phyloP scores from a whole-genome alignment of 2,888 invertebrate genomes.

The Cheilosia pagana region DNA sequence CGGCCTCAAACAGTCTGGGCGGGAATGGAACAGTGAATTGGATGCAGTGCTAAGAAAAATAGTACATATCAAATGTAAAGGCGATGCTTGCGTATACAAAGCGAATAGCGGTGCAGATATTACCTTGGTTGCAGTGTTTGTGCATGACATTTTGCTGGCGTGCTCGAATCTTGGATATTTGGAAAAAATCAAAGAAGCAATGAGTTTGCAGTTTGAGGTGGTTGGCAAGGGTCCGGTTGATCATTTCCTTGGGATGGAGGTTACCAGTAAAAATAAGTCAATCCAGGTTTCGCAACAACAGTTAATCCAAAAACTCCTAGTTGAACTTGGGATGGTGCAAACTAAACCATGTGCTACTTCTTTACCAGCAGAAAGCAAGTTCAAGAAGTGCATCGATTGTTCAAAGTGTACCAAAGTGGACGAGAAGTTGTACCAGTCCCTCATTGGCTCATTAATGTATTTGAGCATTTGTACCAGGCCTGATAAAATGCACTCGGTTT shows the following conservation, averaged over 20 bases:
- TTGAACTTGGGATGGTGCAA: slow-evolving; percentile 35
- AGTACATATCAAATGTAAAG: slow-evolving; percentile 15
- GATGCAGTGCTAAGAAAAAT: slow-evolving; percentile 18
- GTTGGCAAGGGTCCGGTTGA: slow-evolving; percentile 45
- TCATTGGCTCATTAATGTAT: slow-evolving; percentile 58
- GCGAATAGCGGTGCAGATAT: background rate
- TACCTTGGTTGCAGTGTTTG: slow-evolving; percentile 38
- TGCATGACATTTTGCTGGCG: slow-evolving; percentile 50
- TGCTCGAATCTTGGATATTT: slow-evolving; percentile 23
- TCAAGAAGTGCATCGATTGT: slow-evolving; percentile 14
- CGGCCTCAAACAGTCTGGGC: slow-evolving; percentile 40
- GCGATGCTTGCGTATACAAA: slow-evolving; percentile 34
- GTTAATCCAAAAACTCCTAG: slow-evolving; percentile 33
- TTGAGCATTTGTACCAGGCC: slow-evolving; percentile 42
- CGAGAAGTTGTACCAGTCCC: slow-evolving; percentile 37
- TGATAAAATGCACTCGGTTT: slow-evolving; percentile 54
- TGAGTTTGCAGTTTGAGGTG: slow-evolving; percentile 38
- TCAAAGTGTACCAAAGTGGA: slow-evolving; percentile 34
- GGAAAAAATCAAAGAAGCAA: slow-evolving; percentile 45
- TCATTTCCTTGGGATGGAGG: slow-evolving; percentile 45
- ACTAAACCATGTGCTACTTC: slow-evolving; percentile 34
- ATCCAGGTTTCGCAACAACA: slow-evolving; percentile 34
- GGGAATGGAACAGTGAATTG: slow-evolving; percentile 42
- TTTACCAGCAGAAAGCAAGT: slow-evolving; percentile 41
- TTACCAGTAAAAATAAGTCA: slow-evolving; percentile 7